Conservation (phyloP, 2,797 vertebrate species). For the Rhinogobio ventralis region DNA sequence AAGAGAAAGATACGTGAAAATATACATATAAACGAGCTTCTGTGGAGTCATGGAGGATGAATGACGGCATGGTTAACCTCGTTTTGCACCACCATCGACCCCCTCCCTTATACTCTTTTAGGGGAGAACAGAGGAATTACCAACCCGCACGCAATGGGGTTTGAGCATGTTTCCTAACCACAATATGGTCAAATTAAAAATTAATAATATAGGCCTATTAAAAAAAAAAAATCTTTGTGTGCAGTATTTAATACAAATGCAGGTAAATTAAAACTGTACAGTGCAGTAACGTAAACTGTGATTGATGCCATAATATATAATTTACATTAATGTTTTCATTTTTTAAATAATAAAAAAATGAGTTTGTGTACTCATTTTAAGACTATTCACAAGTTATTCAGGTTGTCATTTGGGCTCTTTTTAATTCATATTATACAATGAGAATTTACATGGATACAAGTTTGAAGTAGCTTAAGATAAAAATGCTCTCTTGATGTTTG, state of each 20-base stretch:
- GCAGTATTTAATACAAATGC: not conserved
- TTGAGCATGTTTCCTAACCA: conserved; percentile 23
- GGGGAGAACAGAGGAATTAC: conserved; percentile 45
- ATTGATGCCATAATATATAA: not conserved
- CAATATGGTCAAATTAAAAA: not conserved
- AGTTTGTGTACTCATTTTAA: not conserved
- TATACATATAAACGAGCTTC: conserved; percentile 41
- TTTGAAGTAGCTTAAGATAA: not conserved
- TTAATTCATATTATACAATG: not conserved
- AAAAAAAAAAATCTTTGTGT: not conserved
- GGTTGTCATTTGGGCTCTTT: not conserved
- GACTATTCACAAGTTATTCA: not conserved
- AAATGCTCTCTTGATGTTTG: not conserved
- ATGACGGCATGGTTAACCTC: conserved; percentile 60
- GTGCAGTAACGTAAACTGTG: not conserved
- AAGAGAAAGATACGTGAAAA: conserved; percentile 42
- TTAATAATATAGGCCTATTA: not conserved
- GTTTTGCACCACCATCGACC: conserved; percentile 51
- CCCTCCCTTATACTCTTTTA: conserved; percentile 44
- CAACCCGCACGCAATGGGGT: conserved; percentile 33
- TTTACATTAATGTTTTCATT: not conserved
- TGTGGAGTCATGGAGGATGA: conserved; percentile 56
- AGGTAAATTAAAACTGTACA: not conserved
- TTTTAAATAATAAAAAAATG: no score
- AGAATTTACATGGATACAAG: not conserved